These are phyloP conservation scores for Drosophila sechellia DNA, from an alignment of 1,140 invertebrate species.

Conservation along the genomic window DNA sequence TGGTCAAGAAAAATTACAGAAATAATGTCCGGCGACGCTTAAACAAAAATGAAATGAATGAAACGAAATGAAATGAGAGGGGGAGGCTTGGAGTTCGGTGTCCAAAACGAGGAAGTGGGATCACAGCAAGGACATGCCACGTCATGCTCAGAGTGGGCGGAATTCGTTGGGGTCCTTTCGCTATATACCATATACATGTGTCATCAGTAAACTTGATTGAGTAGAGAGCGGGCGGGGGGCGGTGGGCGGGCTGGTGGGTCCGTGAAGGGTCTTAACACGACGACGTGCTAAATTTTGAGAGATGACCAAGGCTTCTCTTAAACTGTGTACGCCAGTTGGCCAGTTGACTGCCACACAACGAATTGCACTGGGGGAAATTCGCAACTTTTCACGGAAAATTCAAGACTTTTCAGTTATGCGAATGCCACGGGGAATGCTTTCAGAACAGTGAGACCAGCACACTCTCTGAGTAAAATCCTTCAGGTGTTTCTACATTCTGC, in stretches of 20 bases:
- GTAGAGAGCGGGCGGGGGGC: constrained; percentile 6
- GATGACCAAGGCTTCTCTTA: constrained; percentile 73
- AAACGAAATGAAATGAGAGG: constrained; percentile 35
- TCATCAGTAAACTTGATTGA: constrained; percentile 58
- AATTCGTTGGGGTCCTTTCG: constrained; percentile 9
- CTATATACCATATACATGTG: constrained; percentile 44
- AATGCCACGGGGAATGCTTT: too few relatives aligned
- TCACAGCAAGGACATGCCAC: constrained; percentile 49
- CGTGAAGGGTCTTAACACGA: constrained; percentile 31
- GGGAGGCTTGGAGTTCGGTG: constrained; percentile 30
- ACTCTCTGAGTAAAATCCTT: too few relatives aligned
- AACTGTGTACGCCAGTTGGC: constrained; percentile 51
- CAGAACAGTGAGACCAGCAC: too few relatives aligned
- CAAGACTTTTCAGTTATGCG: not conserved
- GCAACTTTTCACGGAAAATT: not conserved
- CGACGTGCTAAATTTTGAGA: constrained; percentile 72
- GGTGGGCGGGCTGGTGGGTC: not conserved
- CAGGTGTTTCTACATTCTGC: too few relatives aligned
- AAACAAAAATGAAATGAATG: constrained; percentile 50
- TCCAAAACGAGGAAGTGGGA: constrained; percentile 40
- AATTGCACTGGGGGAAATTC: constrained; percentile 19
- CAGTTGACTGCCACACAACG: constrained; percentile 48
- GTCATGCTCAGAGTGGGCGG: constrained; percentile 59
- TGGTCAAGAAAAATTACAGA: constrained; percentile 43
- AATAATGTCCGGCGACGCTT: constrained; percentile 59